Evolutionary conservation across 2,113 vertebrate genomes (phyloP), one percentile per base, ranked within the genome.

Genomic region (Otus sunia): DNA sequence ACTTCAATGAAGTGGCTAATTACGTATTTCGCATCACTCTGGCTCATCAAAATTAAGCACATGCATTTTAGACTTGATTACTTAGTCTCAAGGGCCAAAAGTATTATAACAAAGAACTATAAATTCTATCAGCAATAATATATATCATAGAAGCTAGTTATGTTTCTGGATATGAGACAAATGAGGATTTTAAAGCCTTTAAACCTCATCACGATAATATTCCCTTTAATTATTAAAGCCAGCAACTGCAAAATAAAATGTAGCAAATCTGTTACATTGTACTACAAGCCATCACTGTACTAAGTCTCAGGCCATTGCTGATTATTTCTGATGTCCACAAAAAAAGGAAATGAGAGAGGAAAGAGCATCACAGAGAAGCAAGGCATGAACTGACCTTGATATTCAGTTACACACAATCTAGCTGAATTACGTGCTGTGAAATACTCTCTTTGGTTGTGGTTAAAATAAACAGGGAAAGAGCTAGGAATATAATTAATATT

Each of bases 1-100:
- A 91, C 76, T 95, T 92, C 76, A 95, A 82, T 41, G 3, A 91
- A 96, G 69, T 74, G 78, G 82, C 55, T 95, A 88, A 97, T 96
- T 95, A 93, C 23, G 30, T 66, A 88, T 91, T 96, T 95, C 5
- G 1, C 34, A 71, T 77, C 53, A 91, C 27, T 84, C 63, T 85
- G 76, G 41, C 88, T 94, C 73, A 87, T 43, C 45, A 76, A 94
- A 93, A 96, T 91, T 62, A 96, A 88, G 78, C 53, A 75, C 32
- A 66, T 41, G 53, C 68, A 94, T 86, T 95, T 95, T 74, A 91
- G 69, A 63, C 25, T 53, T 82, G 59, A 92, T 74, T 88, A 90
- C 69, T 86, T 77, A 86, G 49, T 78, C 62, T 78, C 66, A 60
- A 86, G 56, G 39, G 77, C 56, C 77, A 91, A 26, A 88, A 84